Conservation (phyloP, 2,797 vertebrate species). For the Sebastolobus altivelis region DNA sequence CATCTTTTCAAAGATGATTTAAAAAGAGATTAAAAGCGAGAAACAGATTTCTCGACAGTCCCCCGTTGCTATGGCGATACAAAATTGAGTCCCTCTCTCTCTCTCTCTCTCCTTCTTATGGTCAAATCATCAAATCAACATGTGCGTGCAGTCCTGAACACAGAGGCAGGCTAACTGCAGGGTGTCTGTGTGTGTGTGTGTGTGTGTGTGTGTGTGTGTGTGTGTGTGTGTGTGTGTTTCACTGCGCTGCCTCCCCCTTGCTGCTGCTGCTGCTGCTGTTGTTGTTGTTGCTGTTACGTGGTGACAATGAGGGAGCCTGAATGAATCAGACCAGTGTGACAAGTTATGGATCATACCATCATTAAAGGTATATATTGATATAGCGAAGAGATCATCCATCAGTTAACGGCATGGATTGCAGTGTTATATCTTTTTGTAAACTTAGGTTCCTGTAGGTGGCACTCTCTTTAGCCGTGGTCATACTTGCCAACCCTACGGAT, state of each 20-base stretch:
- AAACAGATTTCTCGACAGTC: slow-evolving; percentile 51
- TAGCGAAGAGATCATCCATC: neutral
- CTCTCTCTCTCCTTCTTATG: slow-evolving; percentile 6
- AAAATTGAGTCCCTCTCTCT: slow-evolving; percentile 38
- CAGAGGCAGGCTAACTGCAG: slow-evolving; percentile 20
- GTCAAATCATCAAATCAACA: slow-evolving; percentile 68
- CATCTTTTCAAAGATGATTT: slow-evolving; percentile 71
- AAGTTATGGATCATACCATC: neutral
- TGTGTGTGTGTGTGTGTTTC: neutral
- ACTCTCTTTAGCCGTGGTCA: accelerated
- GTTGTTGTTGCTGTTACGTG: slow-evolving; percentile 27
- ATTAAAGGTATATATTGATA: neutral
- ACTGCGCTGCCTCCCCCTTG: neutral
- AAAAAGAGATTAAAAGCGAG: slow-evolving; percentile 70
- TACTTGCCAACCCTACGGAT: no score
- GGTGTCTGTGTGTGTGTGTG: slow-evolving; percentile 2
- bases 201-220: slow-evolving; percentile 15
- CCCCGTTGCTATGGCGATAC: slow-evolving; percentile 66
- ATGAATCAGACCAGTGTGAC: slow-evolving; percentile 48
- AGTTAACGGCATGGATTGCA: neutral
- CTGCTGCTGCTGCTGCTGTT: slow-evolving; percentile 34
- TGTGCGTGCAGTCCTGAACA: slow-evolving; percentile 29
- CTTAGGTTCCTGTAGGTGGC: neutral
- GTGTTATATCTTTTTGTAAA: neutral
- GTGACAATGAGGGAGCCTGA: slow-evolving; percentile 30